A percentile compares a stretch with the other conserved stretches of the same genome.
phyloP scores from a whole-genome alignment of 2,888 invertebrate genomes.

The Macropis europaea region DNA sequence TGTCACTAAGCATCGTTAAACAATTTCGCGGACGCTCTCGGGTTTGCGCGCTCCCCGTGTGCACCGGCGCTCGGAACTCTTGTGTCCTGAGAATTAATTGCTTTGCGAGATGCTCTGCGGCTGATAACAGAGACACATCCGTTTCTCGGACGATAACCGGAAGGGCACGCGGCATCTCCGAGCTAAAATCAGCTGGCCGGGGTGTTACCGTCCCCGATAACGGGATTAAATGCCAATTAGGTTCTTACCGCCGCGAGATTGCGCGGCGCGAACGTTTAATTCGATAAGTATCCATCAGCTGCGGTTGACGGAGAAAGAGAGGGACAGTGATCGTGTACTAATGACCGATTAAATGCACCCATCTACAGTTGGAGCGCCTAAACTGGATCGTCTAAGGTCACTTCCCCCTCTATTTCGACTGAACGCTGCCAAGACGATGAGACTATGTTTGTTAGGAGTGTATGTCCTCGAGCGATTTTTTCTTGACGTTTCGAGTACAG shows the following conservation, averaged over 20 bases:
- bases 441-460: too few relatives aligned
- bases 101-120: neutral
- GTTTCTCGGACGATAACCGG: neutral
- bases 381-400: too few relatives aligned
- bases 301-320: neutral
- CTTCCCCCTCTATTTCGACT: too few relatives aligned
- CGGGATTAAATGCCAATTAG: slow-evolving; percentile 74
- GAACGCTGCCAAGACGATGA: too few relatives aligned
- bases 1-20: neutral
- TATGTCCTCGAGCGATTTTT: too few relatives aligned
- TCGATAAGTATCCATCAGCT: slow-evolving; percentile 70
- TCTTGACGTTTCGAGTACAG: too few relatives aligned
- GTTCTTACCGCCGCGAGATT: slow-evolving; percentile 69
- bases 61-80: neutral
- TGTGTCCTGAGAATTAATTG: slow-evolving; percentile 36
- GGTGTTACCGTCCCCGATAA: slow-evolving; percentile 69
- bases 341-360: too few relatives aligned
- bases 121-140: neutral
- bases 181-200: neutral
- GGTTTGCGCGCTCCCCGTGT: neutral
- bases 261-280: slow-evolving; percentile 70
- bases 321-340: slow-evolving; percentile 22
- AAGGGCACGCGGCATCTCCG: slow-evolving; percentile 21
- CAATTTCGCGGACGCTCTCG: slow-evolving; percentile 3
- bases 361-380: too few relatives aligned